These are phyloP conservation scores for Rhinoderma darwinii DNA, from an alignment of 2,113 vertebrate species.

Conservation along the genomic window DNA sequence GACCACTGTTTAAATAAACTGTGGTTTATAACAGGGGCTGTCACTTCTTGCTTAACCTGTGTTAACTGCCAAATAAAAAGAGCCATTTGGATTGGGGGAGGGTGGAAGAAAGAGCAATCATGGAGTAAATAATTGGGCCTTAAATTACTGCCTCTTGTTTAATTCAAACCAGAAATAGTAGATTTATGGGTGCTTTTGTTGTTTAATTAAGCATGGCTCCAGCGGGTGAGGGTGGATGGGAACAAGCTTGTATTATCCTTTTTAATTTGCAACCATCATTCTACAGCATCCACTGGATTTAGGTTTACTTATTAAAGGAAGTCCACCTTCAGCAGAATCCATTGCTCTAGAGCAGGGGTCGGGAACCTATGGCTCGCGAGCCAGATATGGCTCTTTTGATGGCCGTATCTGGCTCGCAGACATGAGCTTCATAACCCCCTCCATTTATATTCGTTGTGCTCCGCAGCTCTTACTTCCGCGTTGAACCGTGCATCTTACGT, in stretches of 20 bases:
- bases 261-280: conserved; percentile 47
- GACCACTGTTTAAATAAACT: neutral
- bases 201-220: conserved; percentile 51
- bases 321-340: neutral
- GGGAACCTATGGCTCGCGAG: no score
- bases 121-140: conserved; percentile 10
- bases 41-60: neutral
- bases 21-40: neutral
- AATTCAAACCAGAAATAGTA: neutral
- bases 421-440: no score
- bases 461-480: no score
- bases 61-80: neutral
- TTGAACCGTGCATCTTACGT: no score
- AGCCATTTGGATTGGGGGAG: neutral
- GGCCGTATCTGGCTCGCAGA: no score
- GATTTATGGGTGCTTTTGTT: conserved; percentile 44
- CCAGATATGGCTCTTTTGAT: no score
- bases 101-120: neutral
- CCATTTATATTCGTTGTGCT: no score
- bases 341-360: conserved; percentile 15
- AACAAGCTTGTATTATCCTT: neutral
- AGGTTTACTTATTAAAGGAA: conserved; percentile 31
- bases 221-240: neutral
- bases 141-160: conserved; percentile 11
- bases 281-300: neutral